Base-by-base conservation (phyloP, 2,888 invertebrate genomes). In the Bedellia somnulentella region DNA sequence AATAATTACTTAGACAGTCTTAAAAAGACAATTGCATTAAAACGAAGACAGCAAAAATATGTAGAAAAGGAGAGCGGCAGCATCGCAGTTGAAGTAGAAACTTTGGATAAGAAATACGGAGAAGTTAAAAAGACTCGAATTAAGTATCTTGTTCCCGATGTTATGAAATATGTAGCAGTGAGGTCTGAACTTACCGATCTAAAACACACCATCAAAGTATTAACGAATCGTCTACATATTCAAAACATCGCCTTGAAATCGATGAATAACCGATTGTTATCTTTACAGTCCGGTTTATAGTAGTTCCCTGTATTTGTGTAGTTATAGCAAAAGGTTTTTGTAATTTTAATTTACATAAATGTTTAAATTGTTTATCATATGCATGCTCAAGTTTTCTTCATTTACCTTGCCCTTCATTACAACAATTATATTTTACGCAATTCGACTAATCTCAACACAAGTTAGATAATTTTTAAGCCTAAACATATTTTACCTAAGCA, bases 401-500 rank as follows among this genome's bases (percentile, higher is more conserved):
- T n/a, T n/a, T n/a, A n/a, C n/a, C n/a, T n/a, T n/a, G n/a, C n/a
- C n/a, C n/a, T n/a, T n/a, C n/a, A n/a, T n/a, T n/a, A n/a, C n/a
- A n/a, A n/a, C n/a, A n/a, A n/a, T n/a, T n/a, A n/a, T n/a, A n/a
- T n/a, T n/a, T n/a, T n/a, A n/a, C n/a, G n/a, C n/a, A n/a, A n/a
- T n/a, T n/a, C n/a, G n/a, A n/a, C n/a, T n/a, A n/a, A n/a, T n/a
- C n/a, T n/a, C n/a, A n/a, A n/a, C n/a, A n/a, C n/a, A n/a, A n/a
- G n/a, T n/a, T n/a, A n/a, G n/a, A n/a, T n/a, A n/a, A n/a, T n/a
- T n/a, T n/a, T n/a, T n/a, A n/a, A n/a, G n/a, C n/a, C n/a, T n/a
- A n/a, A n/a, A n/a, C n/a, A n/a, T n/a, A n/a, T n/a, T n/a, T 45
- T 2, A 87, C 87, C 86, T 88, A 30, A 91, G 68, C 36, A 93